Evolutionary conservation across 2,797 vertebrate species (phyloP).

Genomic region (Phataginus tricuspis): DNA sequence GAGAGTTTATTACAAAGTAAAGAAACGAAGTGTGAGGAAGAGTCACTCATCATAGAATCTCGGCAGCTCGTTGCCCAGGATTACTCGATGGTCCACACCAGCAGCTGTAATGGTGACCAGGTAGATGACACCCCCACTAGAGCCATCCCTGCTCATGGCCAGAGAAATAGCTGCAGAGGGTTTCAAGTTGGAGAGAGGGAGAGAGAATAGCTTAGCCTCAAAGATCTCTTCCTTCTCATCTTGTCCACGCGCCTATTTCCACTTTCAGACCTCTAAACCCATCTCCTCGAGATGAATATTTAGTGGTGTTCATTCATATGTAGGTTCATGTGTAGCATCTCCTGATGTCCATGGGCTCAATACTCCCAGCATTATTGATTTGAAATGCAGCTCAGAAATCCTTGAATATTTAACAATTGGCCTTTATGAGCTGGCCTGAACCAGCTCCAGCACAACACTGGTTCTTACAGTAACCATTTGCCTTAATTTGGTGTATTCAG

Average conservation of each 20-base stretch:
- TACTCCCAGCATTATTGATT: background rate
- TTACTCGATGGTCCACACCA: slow-evolving; percentile 87
- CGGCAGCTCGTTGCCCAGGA: slow-evolving; percentile 90
- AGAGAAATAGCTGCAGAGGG: slow-evolving; percentile 88
- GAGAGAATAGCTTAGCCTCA: background rate
- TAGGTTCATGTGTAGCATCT: background rate
- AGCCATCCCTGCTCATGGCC: slow-evolving; percentile 92
- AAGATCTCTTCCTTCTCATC: background rate
- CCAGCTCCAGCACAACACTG: background rate
- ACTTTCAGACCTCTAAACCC: background rate
- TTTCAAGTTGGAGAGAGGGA: background rate
- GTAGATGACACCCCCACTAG: slow-evolving; percentile 92
- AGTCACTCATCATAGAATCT: slow-evolving; percentile 89
- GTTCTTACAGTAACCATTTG: accelerated
- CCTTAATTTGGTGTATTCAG: background rate
- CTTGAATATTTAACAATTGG: background rate
- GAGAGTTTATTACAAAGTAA: slow-evolving; percentile 72
- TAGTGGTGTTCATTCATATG: background rate
- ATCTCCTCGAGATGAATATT: background rate
- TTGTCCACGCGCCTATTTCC: accelerated
- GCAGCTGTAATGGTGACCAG: slow-evolving; percentile 90
- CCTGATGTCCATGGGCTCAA: background rate
- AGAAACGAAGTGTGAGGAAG: background rate
- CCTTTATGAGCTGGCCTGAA: background rate
- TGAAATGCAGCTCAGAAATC: background rate